These are phyloP conservation scores for Anticlea derivata DNA, from an alignment of 2,888 invertebrate species.

Conservation along the genomic window DNA sequence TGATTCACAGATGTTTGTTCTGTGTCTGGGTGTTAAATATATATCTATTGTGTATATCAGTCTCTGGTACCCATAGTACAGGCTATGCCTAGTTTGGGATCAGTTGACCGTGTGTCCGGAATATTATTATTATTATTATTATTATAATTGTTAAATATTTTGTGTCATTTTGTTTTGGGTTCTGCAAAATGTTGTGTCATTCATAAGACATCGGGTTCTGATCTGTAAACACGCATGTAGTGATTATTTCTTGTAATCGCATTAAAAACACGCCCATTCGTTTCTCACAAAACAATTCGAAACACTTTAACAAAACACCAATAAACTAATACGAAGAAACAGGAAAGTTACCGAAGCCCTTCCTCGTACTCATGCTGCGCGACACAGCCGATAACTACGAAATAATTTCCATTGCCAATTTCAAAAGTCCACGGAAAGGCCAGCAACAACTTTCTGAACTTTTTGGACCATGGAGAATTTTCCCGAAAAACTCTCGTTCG, in stretches of 20 bases:
- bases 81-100: too few relatives aligned
- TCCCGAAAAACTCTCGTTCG: background rate
- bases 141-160: too few relatives aligned
- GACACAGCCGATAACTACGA: background rate
- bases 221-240: too few relatives aligned
- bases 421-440: slow-evolving; percentile 2
- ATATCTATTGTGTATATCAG: too few relatives aligned
- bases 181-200: too few relatives aligned
- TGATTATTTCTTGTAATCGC: background rate
- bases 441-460: background rate
- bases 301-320: slow-evolving; percentile 5
- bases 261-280: background rate
- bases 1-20: too few relatives aligned
- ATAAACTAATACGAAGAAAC: slow-evolving; percentile 11
- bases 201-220: too few relatives aligned
- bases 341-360: slow-evolving; percentile 8
- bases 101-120: too few relatives aligned
- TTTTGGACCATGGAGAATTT: background rate
- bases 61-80: too few relatives aligned
- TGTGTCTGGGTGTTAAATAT: too few relatives aligned
- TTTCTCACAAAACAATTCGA: slow-evolving; percentile 5
- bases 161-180: too few relatives aligned
- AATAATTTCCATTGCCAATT: slow-evolving; percentile 10
- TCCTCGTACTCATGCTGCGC: slow-evolving; percentile 1
- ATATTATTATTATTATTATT: too few relatives aligned